phyloP scores from a whole-genome alignment of 2,888 invertebrate genomes.

The Exephanes ischioxanthus region DNA sequence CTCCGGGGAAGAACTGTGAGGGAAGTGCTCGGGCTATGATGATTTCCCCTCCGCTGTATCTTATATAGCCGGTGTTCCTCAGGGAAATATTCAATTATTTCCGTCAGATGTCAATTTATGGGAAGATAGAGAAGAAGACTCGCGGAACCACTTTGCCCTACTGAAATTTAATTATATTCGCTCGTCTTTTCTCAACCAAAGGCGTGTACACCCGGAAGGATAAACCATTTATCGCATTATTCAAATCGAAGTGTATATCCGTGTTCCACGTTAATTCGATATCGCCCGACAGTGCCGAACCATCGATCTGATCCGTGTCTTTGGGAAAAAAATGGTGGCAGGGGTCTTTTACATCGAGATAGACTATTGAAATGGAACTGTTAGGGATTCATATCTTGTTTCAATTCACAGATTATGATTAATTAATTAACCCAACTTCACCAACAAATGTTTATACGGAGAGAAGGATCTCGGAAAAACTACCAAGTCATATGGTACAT shows the following conservation, averaged over 20 bases:
- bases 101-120: constrained; percentile 77
- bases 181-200: constrained; percentile 67
- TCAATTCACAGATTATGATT: too few relatives aligned
- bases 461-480: too few relatives aligned
- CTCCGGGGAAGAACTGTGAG: constrained; percentile 40
- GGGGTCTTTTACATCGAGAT: background rate
- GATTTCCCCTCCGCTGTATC: constrained; percentile 58
- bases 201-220: constrained; percentile 64
- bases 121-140: constrained; percentile 49
- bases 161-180: constrained; percentile 73
- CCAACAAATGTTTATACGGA: too few relatives aligned
- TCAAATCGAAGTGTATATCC: constrained; percentile 76
- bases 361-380: background rate
- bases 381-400: too few relatives aligned
- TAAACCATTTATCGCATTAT: constrained; percentile 72
- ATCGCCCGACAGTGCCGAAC: constrained; percentile 47
- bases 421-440: too few relatives aligned
- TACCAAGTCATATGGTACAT: too few relatives aligned
- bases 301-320: constrained; percentile 21
- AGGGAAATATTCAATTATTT: constrained; percentile 78
- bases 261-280: constrained; percentile 72
- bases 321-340: background rate
- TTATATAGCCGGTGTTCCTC: constrained; percentile 70
- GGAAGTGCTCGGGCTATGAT: constrained; percentile 55
- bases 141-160: constrained; percentile 73